Evolutionary conservation across 2,113 vertebrate genomes (phyloP), one percentile per base, ranked within the genome.

Genomic region (Megalops atlanticus): DNA sequence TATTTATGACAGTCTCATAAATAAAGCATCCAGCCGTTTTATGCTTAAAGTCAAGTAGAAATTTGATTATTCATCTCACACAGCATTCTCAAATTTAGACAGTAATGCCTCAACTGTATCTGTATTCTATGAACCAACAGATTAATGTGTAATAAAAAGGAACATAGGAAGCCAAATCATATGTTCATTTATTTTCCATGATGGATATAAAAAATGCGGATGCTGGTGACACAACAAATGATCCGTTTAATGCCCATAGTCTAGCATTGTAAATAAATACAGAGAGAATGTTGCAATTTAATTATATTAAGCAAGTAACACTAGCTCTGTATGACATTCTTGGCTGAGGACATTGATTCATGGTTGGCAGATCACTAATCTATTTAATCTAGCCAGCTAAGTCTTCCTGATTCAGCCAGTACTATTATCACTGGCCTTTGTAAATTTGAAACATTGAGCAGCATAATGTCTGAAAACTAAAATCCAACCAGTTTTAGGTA

Each of bases 1-100:
- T 84, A 85, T 82, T 86, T 88, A 83, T 85, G 77, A 68, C 70
- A 76, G 36, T 80, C 78, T 79, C 78, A 77, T 74, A 85, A 84
- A 83, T 73, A 76, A 81, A 83, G 77, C 85, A 86, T 82, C 81
- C 84, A 75, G 81, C 81, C 73, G 45, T 73, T 82, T 87, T 83
- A 80, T 81, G 76, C 81, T 84, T 80, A 82, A 88, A 80, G 80
- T 69, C 75, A 76, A 58, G 82, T 80, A 88, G 76, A 68, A 76
- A 82, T 85, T 39, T 69, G 77, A 68, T 83, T 77, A 84, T 39
- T 78, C 82, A 82, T 82, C 75, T 70, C 77, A 31, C n/a, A n/a
- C n/a, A n/a, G n/a, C 80, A 80, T 87, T 72, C 79, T 80, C 81
- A 64, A n/a, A 45, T 82, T 80, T 80, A 35, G 43, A 79, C 81